Evolutionary conservation across 2,888 invertebrate species (phyloP).

Genomic region (Pristionchus mayeri): DNA sequence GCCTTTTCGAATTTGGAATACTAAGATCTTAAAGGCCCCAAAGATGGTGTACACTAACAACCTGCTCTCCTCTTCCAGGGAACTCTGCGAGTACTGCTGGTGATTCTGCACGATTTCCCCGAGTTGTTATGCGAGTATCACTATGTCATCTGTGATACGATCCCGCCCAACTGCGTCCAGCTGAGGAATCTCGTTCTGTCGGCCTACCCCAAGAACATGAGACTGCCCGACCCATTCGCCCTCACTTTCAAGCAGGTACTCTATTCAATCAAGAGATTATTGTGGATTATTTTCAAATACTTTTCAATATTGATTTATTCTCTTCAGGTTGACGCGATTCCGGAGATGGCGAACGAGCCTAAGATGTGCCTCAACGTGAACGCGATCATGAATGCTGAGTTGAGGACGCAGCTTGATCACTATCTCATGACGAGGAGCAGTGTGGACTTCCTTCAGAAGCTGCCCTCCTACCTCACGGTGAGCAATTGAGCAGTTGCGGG

Average conservation of each 20-base stretch:
- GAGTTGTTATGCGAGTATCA: conserved; percentile 99
- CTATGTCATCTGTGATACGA: conserved; percentile 98
- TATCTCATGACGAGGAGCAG: conserved; percentile 86
- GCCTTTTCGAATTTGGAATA: too few relatives aligned
- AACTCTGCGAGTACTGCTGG: conserved; percentile 91
- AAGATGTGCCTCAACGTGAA: conserved; percentile 71
- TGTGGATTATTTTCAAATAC: neutral
- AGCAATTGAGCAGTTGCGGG: neutral
- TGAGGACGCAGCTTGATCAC: conserved; percentile 88
- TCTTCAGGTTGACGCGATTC: conserved; percentile 71
- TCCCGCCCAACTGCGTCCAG: conserved; percentile 98
- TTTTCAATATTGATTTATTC: neutral
- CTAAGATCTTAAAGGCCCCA: too few relatives aligned
- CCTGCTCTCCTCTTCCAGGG: conserved; percentile 77
- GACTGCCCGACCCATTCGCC: conserved; percentile 97
- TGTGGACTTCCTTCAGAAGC: conserved; percentile 79
- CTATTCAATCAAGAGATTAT: neutral
- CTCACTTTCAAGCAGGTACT: conserved; percentile 86
- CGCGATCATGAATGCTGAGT: conserved; percentile 66
- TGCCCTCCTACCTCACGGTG: conserved; percentile 77
- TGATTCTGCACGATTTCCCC: conserved; percentile 97
- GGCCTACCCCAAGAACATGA: conserved; percentile 97
- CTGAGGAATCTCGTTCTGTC: conserved; percentile 98
- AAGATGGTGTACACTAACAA: too few relatives aligned
- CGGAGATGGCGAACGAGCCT: conserved; percentile 75